Evolutionary conservation across 1,140 invertebrate species (phyloP).

Genomic region (Berghia stephanieae): DNA sequence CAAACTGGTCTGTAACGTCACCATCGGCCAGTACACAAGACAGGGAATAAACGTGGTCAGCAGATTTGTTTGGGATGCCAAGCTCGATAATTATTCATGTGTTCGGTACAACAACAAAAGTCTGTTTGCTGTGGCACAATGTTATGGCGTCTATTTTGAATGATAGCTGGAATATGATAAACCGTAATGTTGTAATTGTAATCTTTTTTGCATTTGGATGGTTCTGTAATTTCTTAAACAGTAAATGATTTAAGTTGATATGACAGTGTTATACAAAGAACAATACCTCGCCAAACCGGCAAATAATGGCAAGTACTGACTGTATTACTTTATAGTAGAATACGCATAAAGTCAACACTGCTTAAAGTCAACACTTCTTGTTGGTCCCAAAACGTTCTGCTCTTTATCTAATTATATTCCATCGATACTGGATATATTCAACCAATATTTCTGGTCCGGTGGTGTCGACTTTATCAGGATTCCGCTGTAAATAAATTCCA

Average conservation of each 20-base stretch:
- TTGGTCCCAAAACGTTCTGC: no score
- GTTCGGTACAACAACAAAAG: conserved; percentile 48
- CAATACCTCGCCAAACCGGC: neutral
- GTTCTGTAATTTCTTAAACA: no score
- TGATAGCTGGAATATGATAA: conserved; percentile 17
- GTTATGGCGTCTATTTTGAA: conserved; percentile 60
- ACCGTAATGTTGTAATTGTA: no score
- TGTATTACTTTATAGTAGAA: neutral
- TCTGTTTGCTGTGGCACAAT: conserved; percentile 56
- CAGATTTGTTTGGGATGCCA: conserved; percentile 57
- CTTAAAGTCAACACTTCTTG: no score
- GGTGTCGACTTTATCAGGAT: no score
- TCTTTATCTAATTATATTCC: no score
- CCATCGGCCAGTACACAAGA: conserved; percentile 49
- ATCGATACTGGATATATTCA: no score
- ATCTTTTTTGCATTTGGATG: no score
- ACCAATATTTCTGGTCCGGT: no score
- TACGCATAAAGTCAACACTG: no score
- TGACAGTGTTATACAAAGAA: neutral
- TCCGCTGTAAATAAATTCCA: no score
- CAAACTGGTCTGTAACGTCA: conserved; percentile 54
- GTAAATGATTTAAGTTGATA: neutral
- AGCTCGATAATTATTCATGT: conserved; percentile 52
- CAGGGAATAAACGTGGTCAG: conserved; percentile 53
- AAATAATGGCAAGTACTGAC: neutral